Conservation (phyloP, 1,140 invertebrate genomes). For the Callitettix versicolor region DNA sequence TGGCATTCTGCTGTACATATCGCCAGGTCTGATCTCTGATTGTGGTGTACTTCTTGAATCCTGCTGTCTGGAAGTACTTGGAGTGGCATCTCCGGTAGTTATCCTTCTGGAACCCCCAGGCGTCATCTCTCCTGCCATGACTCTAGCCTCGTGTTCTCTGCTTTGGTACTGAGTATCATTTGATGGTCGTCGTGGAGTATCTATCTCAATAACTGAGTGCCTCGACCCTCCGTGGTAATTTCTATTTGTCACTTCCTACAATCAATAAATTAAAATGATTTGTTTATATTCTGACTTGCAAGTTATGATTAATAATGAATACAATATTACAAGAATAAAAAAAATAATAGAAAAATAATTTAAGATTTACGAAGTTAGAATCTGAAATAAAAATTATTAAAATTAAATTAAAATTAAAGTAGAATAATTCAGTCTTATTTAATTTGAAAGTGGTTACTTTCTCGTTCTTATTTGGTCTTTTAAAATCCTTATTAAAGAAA, state of each 20-base stretch:
- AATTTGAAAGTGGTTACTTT: no score
- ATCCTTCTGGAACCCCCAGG: not conserved
- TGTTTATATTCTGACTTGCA: no score
- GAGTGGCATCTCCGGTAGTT: not conserved
- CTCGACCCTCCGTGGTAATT: not conserved
- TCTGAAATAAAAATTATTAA: no score
- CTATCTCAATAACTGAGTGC: slow-evolving; percentile 10
- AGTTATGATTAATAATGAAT: no score
- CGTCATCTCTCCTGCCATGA: not conserved
- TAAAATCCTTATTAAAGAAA: no score
- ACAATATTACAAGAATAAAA: no score
- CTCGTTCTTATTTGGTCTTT: no score
- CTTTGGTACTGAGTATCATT: not conserved
- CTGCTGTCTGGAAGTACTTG: not conserved
- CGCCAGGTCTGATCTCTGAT: not conserved
- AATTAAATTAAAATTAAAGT: no score
- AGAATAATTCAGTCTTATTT: no score
- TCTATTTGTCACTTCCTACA: not conserved
- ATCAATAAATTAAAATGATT: no score
- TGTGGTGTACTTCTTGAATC: not conserved
- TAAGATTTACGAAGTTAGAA: no score
- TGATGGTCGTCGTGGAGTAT: slow-evolving; percentile 4
- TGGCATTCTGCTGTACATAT: slow-evolving; percentile 9
- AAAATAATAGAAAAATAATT: no score
- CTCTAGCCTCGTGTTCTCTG: not conserved